These are phyloP conservation scores for Epinotia brunnichana DNA, from an alignment of 2,888 invertebrate genomes.

Conservation along the genomic window DNA sequence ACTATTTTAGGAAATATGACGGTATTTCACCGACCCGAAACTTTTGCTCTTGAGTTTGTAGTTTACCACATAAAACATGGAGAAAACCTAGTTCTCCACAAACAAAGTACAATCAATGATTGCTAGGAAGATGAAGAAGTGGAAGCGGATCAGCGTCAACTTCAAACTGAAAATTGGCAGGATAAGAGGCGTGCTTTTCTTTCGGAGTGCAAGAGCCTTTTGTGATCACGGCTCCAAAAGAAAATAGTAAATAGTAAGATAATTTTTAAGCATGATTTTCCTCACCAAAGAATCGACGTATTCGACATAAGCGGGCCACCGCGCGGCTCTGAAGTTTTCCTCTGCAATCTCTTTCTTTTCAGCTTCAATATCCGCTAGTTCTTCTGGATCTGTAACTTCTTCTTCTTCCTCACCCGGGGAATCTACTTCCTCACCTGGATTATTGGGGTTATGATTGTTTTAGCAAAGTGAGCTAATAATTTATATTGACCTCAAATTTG, in stretches of 20 bases:
- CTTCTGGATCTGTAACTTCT: slow-evolving; percentile 68
- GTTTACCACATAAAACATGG: too few relatives aligned
- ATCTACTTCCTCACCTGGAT: slow-evolving; percentile 71
- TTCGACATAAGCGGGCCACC: slow-evolving; percentile 81
- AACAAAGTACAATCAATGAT: too few relatives aligned
- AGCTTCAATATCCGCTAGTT: slow-evolving; percentile 73
- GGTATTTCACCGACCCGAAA: too few relatives aligned
- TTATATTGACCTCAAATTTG: too few relatives aligned
- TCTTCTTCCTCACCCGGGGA: slow-evolving; percentile 74
- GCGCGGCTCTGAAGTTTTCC: slow-evolving; percentile 67
- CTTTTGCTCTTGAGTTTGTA: too few relatives aligned
- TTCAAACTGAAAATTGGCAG: not conserved
- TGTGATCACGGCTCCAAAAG: not conserved
- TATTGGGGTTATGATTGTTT: not conserved
- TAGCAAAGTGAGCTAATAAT: not conserved
- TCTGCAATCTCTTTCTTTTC: slow-evolving; percentile 72
- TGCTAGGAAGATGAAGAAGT: too few relatives aligned
- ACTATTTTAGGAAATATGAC: too few relatives aligned
- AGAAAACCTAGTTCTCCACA: too few relatives aligned
- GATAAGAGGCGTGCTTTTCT: not conserved
- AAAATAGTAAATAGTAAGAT: not conserved
- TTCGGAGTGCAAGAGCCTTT: not conserved
- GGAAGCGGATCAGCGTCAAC: too few relatives aligned
- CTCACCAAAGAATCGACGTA: slow-evolving; percentile 75
- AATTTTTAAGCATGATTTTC: not conserved